phyloP scores from a whole-genome alignment of 2,797 vertebrate species.

The Anguilla megastoma region DNA sequence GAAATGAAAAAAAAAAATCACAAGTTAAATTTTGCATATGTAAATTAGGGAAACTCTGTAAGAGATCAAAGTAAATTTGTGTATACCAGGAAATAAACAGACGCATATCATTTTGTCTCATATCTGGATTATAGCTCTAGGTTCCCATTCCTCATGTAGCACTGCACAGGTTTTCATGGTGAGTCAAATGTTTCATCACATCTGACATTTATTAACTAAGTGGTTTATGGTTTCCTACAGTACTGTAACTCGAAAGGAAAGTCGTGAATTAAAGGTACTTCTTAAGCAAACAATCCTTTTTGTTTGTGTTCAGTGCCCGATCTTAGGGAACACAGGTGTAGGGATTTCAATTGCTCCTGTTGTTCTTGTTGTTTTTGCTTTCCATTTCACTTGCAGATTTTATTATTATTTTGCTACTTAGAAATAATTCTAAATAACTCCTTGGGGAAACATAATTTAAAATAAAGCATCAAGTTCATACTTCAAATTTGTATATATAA shows the following conservation, averaged over 20 bases:
- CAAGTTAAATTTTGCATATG: not conserved
- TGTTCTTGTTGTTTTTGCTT: not conserved
- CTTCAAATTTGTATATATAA: not conserved
- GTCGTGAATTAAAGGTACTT: not conserved
- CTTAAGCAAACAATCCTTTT: not conserved
- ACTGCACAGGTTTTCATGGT: not conserved
- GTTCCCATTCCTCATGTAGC: not conserved
- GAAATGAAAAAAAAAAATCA: not conserved
- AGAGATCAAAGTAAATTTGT: not conserved
- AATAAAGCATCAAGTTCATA: not conserved
- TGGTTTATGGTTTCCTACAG: not conserved
- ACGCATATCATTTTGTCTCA: not conserved
- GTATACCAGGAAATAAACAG: not conserved
- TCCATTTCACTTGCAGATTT: not conserved
- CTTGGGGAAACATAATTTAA: not conserved
- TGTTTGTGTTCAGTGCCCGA: not conserved
- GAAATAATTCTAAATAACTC: too few species aligned
- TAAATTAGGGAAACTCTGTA: not conserved
- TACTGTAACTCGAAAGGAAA: not conserved
- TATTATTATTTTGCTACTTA: too few species aligned
- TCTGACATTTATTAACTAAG: slow-evolving; percentile 5
- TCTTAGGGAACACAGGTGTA: not conserved
- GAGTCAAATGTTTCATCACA: not conserved
- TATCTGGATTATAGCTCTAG: not conserved
- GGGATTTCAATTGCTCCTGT: not conserved